Percentiles rank a stretch among this genome's conserved stretches.
These are phyloP conservation scores for Morone chrysops DNA, from an alignment of 2,113 vertebrate species.

Conservation along the genomic window DNA sequence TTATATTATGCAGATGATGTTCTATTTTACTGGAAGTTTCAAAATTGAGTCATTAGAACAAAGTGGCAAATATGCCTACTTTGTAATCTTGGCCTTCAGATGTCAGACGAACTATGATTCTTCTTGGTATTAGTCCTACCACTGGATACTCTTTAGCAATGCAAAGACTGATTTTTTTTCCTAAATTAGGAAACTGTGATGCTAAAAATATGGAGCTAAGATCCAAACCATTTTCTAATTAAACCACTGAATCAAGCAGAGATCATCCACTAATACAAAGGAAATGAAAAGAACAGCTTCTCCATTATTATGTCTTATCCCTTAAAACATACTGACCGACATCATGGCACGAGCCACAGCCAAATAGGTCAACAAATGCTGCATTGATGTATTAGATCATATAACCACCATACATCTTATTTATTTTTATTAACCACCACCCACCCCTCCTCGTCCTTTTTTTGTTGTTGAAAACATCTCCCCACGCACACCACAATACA, in stretches of 20 bases:
- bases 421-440: constrained; percentile 58
- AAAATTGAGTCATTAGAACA: neutral
- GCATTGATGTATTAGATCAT: constrained; percentile 72
- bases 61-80: neutral
- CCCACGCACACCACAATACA: constrained; percentile 66
- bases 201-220: constrained; percentile 19
- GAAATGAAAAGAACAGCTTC: constrained; percentile 79
- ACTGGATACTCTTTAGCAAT: neutral
- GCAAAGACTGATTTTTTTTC: constrained; percentile 43
- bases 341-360: constrained; percentile 64
- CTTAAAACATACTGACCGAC: constrained; percentile 73
- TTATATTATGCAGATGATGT: constrained; percentile 29
- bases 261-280: constrained; percentile 76
- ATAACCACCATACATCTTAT: constrained; percentile 63
- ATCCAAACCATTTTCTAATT: constrained; percentile 73
- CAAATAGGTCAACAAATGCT: constrained; percentile 78
- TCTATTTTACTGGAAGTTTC: constrained; percentile 7
- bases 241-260: constrained; percentile 73
- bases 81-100: constrained; percentile 1
- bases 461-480: constrained; percentile 69
- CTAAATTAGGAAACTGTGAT: constrained; percentile 32
- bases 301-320: constrained; percentile 72
- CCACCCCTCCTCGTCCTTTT: constrained; percentile 64
- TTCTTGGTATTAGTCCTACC: constrained; percentile 20
- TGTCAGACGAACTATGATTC: constrained; percentile 12